A percentile compares a stretch with the other conserved stretches of the same genome.
Evolutionary conservation across 92 coral and sea anemone genomes (phyloP).

Genomic region (Desmophyllum pertusum): DNA sequence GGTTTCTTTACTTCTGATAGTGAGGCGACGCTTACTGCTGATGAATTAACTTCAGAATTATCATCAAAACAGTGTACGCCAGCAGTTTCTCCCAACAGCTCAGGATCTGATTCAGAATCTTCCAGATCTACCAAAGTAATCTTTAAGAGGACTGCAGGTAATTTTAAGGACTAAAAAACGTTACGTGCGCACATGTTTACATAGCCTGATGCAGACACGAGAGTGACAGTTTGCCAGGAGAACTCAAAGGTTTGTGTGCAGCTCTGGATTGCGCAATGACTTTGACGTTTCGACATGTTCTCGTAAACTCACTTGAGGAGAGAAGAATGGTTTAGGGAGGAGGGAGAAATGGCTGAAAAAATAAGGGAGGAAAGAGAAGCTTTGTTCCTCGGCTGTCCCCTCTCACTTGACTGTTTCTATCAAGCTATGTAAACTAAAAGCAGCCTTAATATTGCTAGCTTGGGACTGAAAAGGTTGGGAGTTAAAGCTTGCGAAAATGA

Average conservation of each 20-base stretch:
- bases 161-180: not conserved
- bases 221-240: too few species aligned
- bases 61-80: not conserved
- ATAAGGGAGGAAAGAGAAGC: too few species aligned
- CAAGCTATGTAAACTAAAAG: too few species aligned
- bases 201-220: not conserved
- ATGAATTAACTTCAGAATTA: not conserved
- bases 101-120: not conserved
- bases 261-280: too few species aligned
- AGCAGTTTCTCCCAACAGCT: not conserved
- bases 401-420: too few species aligned
- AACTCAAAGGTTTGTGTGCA: too few species aligned
- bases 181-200: not conserved
- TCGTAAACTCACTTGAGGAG: too few species aligned
- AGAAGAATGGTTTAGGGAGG: too few species aligned
- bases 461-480: not conserved
- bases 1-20: not conserved
- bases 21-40: conserved; percentile 14
- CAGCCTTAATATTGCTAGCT: not conserved
- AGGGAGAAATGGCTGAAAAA: too few species aligned
- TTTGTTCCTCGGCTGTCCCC: too few species aligned
- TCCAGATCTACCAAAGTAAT: conserved; percentile 8
- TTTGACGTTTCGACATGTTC: too few species aligned
- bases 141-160: conserved; percentile 35
- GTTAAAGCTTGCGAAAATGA: not conserved